These are phyloP conservation scores for Oenanthe oenanthe DNA, from an alignment of 2,113 vertebrate species.

Conservation along the genomic window DNA sequence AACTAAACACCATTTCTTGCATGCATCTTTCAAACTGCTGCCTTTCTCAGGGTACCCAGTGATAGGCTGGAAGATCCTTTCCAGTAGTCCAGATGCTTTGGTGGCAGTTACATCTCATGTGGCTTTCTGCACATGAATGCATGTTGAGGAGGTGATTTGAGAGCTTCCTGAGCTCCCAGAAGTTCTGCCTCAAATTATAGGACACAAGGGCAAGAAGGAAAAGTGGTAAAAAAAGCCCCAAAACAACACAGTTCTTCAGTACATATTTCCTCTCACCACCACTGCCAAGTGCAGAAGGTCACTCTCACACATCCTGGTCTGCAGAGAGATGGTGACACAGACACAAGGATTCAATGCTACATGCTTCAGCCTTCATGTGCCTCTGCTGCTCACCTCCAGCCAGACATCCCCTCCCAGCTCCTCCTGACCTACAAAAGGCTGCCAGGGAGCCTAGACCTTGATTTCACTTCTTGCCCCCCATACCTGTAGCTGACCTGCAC, in stretches of 20 bases:
- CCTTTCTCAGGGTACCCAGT: slow-evolving; percentile 4
- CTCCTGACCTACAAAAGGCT: neutral
- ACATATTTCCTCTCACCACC: neutral
- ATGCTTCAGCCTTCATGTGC: neutral
- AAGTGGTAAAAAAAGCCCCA: neutral
- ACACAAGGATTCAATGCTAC: rapidly evolving
- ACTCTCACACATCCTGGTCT: neutral
- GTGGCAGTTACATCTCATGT: neutral
- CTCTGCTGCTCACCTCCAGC: neutral
- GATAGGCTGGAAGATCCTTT: neutral
- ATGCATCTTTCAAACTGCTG: neutral
- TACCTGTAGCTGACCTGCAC: neutral
- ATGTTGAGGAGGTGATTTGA: neutral
- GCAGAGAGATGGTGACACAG: neutral
- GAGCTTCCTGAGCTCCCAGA: neutral
- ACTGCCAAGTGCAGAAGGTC: neutral
- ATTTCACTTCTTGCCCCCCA: neutral
- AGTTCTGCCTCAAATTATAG: neutral
- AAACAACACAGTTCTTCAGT: neutral
- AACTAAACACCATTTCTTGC: neutral
- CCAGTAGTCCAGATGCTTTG: neutral
- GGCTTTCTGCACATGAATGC: neutral
- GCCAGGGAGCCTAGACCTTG: neutral
- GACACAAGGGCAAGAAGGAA: neutral
- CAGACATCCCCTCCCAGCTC: neutral